Base-by-base conservation (phyloP, 2,797 vertebrate species). In the Bucorvus abyssinicus region DNA sequence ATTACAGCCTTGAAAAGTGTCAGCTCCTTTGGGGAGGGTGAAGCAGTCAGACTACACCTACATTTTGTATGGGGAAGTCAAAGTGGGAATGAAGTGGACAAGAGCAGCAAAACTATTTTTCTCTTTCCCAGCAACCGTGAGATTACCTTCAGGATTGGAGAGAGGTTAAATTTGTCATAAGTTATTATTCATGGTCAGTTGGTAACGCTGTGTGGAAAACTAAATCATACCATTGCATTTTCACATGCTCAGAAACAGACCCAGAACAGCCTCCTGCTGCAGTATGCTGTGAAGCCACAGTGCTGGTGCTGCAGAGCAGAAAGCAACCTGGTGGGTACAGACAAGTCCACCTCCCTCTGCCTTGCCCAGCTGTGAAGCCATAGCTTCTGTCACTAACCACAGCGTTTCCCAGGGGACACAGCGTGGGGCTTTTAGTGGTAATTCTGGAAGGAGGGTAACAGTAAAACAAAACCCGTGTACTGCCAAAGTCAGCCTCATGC, bases 191-290 rank as follows among this genome's bases (percentile, higher is more conserved):
- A 9, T 6, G 32, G 12, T 13, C 27, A 30, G 12, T 36, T 57
- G 47, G 18, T 69, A 57, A 47, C 22, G 53, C n/a, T 29, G 23
- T 36, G 17, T 14, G 29, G 69, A 50, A 84, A 84, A 64, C 30
- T 9, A 53, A 75, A 42, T 30, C 4, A 32, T 2, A 2, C 9
- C 12, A 26, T 47, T 81, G 7, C 17, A 12, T 64, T 53, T 76
- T 50, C 27, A 16, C 3, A 0, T 11, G 34, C 49, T 71, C 2
- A 1, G 65, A 40, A 22, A 2, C 44, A 56, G 78, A 56, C 14
- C 16, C n/a, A 20, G 34, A 65, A 3, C 3, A 89, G 44, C 17
- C 57, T 29, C 38, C 22, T 49, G 38, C 19, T 76, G 70, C 0
- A 0, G 12, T 14, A 2, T 4, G 15, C 8, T 30, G 32, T 5